Percentiles rank a stretch among this genome's conserved stretches.
phyloP scores from a whole-genome alignment of 2,113 vertebrate species.

The Mobula birostris region DNA sequence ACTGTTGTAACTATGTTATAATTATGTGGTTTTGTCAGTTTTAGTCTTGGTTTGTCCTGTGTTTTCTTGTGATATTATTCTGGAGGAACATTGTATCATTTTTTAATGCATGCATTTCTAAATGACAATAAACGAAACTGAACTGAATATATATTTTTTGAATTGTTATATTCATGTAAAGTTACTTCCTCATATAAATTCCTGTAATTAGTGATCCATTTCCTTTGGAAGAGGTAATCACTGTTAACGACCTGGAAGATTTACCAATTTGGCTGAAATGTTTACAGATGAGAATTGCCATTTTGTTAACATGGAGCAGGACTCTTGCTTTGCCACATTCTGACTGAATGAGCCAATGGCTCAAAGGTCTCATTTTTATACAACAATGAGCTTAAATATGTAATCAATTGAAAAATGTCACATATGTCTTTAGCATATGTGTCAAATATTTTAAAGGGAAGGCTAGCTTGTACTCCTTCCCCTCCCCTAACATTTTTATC shows the following conservation, averaged over 20 bases:
- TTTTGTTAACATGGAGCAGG: neutral
- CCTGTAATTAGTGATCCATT: neutral
- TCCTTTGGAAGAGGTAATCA: neutral
- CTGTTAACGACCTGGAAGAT: neutral
- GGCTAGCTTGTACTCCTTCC: no score
- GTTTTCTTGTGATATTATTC: no score
- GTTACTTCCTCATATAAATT: neutral
- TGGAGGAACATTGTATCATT: no score
- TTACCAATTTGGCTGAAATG: neutral
- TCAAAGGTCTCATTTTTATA: neutral
- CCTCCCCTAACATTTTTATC: no score
- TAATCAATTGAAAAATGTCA: neutral
- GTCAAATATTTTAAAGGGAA: neutral
- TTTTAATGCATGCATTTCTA: no score
- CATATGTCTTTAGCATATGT: neutral
- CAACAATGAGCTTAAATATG: neutral
- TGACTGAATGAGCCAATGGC: neutral
- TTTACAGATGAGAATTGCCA: neutral
- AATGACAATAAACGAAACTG: no score
- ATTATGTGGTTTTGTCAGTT: no score
- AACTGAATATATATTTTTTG: neutral
- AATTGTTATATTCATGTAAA: neutral
- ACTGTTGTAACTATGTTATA: no score
- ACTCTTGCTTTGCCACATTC: neutral
- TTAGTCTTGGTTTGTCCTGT: no score